A percentile compares a stretch with the other conserved stretches of the same genome.
These are phyloP conservation scores for Girardinus metallicus DNA, from an alignment of 2,797 vertebrate species.

Conservation along the genomic window DNA sequence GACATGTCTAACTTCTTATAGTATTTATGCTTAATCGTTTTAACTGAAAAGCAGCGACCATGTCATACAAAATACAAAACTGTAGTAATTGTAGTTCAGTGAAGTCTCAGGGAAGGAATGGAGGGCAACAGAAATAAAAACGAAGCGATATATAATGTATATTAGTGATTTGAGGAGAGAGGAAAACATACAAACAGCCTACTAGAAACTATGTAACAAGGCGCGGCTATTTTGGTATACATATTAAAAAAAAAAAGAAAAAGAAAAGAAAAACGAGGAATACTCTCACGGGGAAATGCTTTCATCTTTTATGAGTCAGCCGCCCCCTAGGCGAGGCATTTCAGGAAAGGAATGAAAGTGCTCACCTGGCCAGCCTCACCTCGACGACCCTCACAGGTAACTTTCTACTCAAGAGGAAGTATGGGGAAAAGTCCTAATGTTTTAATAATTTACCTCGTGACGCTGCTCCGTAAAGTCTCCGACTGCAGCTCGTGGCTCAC, in stretches of 20 bases:
- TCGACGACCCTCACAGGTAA: constrained; percentile 25
- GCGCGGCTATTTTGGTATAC: not conserved
- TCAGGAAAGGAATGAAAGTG: not conserved
- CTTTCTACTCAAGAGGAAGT: not conserved
- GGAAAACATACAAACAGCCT: not conserved
- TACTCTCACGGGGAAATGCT: not conserved
- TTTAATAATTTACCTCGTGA: constrained; percentile 9
- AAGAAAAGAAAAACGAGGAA: not conserved
- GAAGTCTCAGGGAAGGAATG: not conserved
- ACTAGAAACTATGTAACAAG: not conserved
- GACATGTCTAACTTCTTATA: not conserved
- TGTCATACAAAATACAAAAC: not conserved
- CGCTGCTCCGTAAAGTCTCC: not conserved
- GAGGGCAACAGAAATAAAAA: not conserved
- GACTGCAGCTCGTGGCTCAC: not conserved
- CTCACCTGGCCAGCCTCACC: constrained; percentile 38
- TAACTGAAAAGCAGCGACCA: not conserved
- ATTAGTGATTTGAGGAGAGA: not conserved
- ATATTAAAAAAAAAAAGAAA: too few relatives aligned
- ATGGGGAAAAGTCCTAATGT: not conserved
- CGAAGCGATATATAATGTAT: not conserved
- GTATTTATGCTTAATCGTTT: not conserved
- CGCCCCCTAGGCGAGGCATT: constrained; percentile 1
- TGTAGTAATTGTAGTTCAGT: too few relatives aligned
- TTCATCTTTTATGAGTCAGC: constrained; percentile 1